A percentile compares a stretch with the other conserved stretches of the same genome.
These are phyloP conservation scores for Mustela lutreola DNA, from an alignment of 2,113 vertebrate genomes.

Conservation along the genomic window DNA sequence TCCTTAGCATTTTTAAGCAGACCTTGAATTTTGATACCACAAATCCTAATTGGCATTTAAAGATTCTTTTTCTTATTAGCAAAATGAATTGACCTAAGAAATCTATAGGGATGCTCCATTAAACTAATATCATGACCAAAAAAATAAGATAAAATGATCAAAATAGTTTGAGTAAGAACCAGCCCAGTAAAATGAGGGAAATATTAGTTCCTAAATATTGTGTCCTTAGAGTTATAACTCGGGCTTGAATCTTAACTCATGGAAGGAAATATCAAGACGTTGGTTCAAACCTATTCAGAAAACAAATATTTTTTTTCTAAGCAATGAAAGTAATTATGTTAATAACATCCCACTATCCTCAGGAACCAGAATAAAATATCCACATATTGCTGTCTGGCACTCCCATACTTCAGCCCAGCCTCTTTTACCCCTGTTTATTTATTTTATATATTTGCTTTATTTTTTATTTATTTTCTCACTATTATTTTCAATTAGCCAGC, in stretches of 20 bases:
- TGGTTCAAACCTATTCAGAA: not conserved
- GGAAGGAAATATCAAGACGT: conserved; percentile 14
- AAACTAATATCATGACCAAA: conserved; percentile 26
- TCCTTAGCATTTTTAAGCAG: conserved; percentile 30
- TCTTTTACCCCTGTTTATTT: not conserved
- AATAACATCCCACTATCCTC: not conserved
- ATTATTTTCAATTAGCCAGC: no score
- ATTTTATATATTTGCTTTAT: no score
- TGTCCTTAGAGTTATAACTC: not conserved
- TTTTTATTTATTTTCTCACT: no score
- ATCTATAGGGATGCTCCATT: not conserved
- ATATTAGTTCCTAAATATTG: conserved; percentile 14
- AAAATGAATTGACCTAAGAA: conserved; percentile 42
- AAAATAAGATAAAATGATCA: conserved; percentile 3
- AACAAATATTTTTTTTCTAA: conserved; percentile 17
- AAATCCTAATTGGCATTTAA: conserved; percentile 31
- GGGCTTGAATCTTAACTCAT: conserved; percentile 28
- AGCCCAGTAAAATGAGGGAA: not conserved
- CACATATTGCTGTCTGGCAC: not conserved
- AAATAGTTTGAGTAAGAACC: conserved; percentile 7
- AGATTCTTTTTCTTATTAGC: conserved; percentile 48
- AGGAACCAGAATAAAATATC: not conserved
- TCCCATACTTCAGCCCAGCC: not conserved
- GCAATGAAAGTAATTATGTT: not conserved
- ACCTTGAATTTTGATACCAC: conserved; percentile 58